A percentile compares a stretch with the other conserved stretches of the same genome.
phyloP scores from a whole-genome alignment of 2,888 invertebrate species.

The Eulithis prunata region DNA sequence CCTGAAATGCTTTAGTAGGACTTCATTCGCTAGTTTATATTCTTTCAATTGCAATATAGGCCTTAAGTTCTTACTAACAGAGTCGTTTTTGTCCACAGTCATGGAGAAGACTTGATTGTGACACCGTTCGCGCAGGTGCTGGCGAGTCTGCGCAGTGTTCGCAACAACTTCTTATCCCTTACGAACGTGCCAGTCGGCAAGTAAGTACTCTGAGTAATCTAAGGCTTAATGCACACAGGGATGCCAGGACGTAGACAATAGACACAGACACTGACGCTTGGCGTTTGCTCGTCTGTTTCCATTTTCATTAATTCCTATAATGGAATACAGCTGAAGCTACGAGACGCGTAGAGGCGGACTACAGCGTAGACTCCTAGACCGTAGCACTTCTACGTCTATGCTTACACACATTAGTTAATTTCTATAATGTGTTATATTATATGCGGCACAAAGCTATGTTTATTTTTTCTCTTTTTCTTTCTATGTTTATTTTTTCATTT shows the following conservation, averaged over 20 bases:
- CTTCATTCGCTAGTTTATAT: constrained; percentile 9
- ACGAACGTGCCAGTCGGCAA: constrained; percentile 95
- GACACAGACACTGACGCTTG: no score
- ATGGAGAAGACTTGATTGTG: constrained; percentile 99
- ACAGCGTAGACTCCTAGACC: no score
- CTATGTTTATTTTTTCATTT: no score
- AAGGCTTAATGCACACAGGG: neutral
- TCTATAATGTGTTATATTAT: no score
- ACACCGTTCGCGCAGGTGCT: constrained; percentile 99
- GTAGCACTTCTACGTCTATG: no score
- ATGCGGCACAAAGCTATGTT: no score
- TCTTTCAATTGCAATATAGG: constrained; percentile 1
- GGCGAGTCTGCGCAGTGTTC: constrained; percentile 98
- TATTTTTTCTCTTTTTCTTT: no score
- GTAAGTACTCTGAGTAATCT: constrained; percentile 85
- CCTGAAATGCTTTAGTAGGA: constrained; percentile 1
- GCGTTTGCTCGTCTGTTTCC: no score
- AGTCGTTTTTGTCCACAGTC: constrained; percentile 83
- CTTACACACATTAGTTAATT: no score
- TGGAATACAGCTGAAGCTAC: no score
- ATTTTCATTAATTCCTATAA: no score
- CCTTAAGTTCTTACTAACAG: constrained; percentile 19
- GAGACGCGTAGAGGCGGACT: no score
- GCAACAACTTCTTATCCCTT: constrained; percentile 98
- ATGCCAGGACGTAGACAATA: neutral